phyloP scores from a whole-genome alignment of 2,113 vertebrate genomes.

The Hylia prasina region DNA sequence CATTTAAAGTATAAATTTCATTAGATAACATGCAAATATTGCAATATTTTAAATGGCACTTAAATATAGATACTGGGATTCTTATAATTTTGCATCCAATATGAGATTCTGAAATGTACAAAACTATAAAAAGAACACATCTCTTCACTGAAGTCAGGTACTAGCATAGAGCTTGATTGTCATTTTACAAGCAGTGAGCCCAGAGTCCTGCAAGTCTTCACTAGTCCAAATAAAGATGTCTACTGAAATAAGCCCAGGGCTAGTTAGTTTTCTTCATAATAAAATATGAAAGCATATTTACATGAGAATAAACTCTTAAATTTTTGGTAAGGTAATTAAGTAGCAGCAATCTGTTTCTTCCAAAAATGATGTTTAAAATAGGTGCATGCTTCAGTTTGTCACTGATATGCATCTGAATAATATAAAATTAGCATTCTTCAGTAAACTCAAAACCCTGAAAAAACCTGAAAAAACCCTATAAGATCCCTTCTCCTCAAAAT shows the following conservation, averaged over 20 bases:
- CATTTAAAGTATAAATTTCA: slow-evolving; percentile 78
- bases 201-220: neutral
- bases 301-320: slow-evolving; percentile 60
- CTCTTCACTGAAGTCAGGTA: slow-evolving; percentile 73
- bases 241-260: slow-evolving; percentile 1
- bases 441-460: neutral
- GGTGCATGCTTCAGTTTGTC: neutral
- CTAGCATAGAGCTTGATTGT: slow-evolving; percentile 82
- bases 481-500: neutral
- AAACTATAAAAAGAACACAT: slow-evolving; percentile 75
- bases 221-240: neutral
- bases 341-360: slow-evolving; percentile 76
- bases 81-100: slow-evolving; percentile 64
- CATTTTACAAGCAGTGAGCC: slow-evolving; percentile 69
- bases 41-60: slow-evolving; percentile 79
- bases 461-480: neutral
- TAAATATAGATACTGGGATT: slow-evolving; percentile 72
- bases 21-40: slow-evolving; percentile 85
- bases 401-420: neutral
- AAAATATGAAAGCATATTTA: slow-evolving; percentile 72
- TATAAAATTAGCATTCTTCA: slow-evolving; percentile 25
- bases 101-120: slow-evolving; percentile 70
- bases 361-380: slow-evolving; percentile 51
- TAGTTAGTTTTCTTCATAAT: slow-evolving; percentile 67
- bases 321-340: slow-evolving; percentile 75